Evolutionary conservation across 2,797 vertebrate genomes (phyloP).

Genomic region (Sparus aurata): DNA sequence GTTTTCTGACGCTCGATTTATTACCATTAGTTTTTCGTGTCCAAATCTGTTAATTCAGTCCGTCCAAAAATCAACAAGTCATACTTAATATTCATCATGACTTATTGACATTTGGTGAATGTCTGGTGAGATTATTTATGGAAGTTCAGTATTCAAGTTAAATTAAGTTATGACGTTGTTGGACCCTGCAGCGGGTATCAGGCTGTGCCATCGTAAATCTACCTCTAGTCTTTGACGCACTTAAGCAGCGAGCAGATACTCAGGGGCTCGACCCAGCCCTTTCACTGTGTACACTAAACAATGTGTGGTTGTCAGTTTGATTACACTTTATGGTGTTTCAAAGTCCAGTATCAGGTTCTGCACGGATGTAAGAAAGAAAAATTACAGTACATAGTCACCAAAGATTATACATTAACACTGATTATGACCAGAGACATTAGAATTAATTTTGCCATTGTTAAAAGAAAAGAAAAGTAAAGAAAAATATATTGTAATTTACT

Average conservation of each 20-base stretch:
- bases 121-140: too few relatives aligned
- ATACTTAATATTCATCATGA: too few relatives aligned
- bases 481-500: too few relatives aligned
- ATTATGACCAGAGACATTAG: neutral
- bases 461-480: too few relatives aligned
- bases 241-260: neutral
- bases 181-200: neutral
- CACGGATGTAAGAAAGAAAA: neutral
- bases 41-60: neutral
- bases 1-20: too few relatives aligned
- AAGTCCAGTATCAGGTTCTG: conserved; percentile 9
- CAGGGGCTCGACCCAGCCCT: neutral
- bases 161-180: neutral
- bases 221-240: too few relatives aligned
- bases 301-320: neutral
- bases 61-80: too few relatives aligned
- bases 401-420: too few relatives aligned
- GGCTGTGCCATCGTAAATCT: too few relatives aligned
- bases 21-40: neutral
- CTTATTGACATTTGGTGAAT: too few relatives aligned
- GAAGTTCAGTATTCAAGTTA: neutral
- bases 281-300: neutral
- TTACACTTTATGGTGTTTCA: neutral
- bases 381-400: too few relatives aligned
- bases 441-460: neutral